These are phyloP conservation scores for Nephotettix cincticeps DNA, from an alignment of 1,140 invertebrate species.

Conservation along the genomic window DNA sequence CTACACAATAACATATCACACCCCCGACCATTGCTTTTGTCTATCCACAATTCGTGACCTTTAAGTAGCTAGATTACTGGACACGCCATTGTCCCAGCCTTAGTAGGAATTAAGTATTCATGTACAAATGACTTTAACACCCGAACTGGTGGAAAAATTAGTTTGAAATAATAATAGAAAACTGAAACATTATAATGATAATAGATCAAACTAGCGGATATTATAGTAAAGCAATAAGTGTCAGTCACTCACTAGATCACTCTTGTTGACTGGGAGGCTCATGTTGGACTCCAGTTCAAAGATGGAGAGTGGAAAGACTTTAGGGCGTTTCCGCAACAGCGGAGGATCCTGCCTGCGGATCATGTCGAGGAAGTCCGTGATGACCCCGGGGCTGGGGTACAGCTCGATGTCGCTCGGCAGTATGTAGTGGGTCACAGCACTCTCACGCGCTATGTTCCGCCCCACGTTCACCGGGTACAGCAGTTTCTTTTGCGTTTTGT, in stretches of 20 bases:
- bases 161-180: no score
- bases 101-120: no score
- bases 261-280: constrained; percentile 49
- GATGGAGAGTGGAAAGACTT: constrained; percentile 78
- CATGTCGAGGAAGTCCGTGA: constrained; percentile 77
- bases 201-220: no score
- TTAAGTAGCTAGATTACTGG: no score
- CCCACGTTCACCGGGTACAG: constrained; percentile 88
- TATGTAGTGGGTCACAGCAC: constrained; percentile 78
- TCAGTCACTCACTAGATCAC: constrained; percentile 50
- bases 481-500: constrained; percentile 75
- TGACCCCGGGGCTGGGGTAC: constrained; percentile 78
- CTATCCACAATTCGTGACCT: no score
- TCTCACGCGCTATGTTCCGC: constrained; percentile 79
- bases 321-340: constrained; percentile 63
- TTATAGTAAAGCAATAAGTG: no score
- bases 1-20: no score
- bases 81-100: no score
- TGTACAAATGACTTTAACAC: no score
- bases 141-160: no score
- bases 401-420: constrained; percentile 86
- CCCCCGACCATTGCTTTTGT: no score
- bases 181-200: no score
- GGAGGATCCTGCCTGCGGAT: constrained; percentile 67
- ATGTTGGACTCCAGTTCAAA: constrained; percentile 77